These are phyloP conservation scores for Spialia ferax DNA, from an alignment of 2,888 invertebrate genomes.

Conservation along the genomic window DNA sequence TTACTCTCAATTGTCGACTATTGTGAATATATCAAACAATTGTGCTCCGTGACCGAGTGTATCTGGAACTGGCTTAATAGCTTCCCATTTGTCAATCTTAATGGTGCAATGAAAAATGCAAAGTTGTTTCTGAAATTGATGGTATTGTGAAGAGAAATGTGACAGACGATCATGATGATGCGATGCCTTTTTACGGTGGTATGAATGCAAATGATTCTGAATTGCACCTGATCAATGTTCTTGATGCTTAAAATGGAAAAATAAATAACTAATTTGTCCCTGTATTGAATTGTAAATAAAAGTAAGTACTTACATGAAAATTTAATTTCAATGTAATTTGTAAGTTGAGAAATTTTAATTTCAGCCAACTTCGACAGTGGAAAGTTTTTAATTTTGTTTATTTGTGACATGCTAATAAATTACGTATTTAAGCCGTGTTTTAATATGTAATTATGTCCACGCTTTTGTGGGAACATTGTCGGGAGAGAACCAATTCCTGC, in stretches of 20 bases:
- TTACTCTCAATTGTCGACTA: constrained; percentile 42
- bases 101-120: constrained; percentile 39
- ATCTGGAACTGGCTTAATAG: constrained; percentile 40
- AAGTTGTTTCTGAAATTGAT: constrained; percentile 35
- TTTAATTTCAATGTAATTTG: too few relatives aligned
- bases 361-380: too few relatives aligned
- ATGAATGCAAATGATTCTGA: background rate
- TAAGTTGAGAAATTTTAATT: too few relatives aligned
- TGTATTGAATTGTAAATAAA: background rate
- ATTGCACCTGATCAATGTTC: background rate
- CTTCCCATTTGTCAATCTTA: constrained; percentile 39
- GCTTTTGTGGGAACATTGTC: too few relatives aligned
- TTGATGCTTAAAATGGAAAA: background rate
- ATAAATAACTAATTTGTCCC: too few relatives aligned
- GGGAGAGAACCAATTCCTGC: too few relatives aligned
- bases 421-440: too few relatives aligned
- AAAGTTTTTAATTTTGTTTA: too few relatives aligned
- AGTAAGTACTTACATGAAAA: too few relatives aligned
- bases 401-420: too few relatives aligned
- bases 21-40: constrained; percentile 44
- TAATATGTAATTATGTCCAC: too few relatives aligned
- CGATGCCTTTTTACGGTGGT: constrained; percentile 17
- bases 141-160: constrained; percentile 31
- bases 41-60: constrained; percentile 38
- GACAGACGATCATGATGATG: constrained; percentile 27